These are phyloP conservation scores for Watsonalla cultraria DNA, from an alignment of 2,888 invertebrate species.

Conservation along the genomic window DNA sequence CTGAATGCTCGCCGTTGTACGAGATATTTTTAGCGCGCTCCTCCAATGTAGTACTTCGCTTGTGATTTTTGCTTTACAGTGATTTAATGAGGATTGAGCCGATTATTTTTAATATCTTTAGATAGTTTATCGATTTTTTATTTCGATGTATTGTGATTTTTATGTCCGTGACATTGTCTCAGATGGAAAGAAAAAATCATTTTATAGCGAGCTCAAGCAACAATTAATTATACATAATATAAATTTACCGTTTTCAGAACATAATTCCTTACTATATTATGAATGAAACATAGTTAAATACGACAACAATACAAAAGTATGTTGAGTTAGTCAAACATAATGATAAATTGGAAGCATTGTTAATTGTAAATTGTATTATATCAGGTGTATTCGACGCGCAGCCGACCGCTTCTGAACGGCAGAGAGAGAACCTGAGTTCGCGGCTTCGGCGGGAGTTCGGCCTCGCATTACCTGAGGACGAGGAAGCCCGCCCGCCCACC, in stretches of 20 bases:
- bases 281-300: too few species aligned
- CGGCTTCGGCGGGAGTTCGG: slow-evolving; percentile 91
- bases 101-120: neutral
- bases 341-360: too few species aligned
- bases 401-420: slow-evolving; percentile 90
- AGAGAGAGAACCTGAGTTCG: slow-evolving; percentile 92
- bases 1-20: slow-evolving; percentile 11
- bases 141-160: too few species aligned
- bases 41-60: slow-evolving; percentile 4
- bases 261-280: too few species aligned
- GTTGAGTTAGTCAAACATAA: too few species aligned
- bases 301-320: too few species aligned
- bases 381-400: slow-evolving; percentile 88
- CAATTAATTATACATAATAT: too few species aligned
- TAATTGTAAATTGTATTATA: slow-evolving; percentile 16
- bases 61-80: neutral
- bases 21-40: slow-evolving; percentile 29
- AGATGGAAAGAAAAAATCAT: too few species aligned
- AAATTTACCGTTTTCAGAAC: too few species aligned
- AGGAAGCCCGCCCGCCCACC: slow-evolving; percentile 79
- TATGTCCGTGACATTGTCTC: too few species aligned
- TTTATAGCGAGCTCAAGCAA: too few species aligned
- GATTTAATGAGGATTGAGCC: neutral
- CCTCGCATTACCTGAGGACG: slow-evolving; percentile 83
- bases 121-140: too few species aligned